A percentile compares a stretch with the other conserved stretches of the same genome.
Conservation (phyloP, 2,888 invertebrate species). For the Phasia obesa region DNA sequence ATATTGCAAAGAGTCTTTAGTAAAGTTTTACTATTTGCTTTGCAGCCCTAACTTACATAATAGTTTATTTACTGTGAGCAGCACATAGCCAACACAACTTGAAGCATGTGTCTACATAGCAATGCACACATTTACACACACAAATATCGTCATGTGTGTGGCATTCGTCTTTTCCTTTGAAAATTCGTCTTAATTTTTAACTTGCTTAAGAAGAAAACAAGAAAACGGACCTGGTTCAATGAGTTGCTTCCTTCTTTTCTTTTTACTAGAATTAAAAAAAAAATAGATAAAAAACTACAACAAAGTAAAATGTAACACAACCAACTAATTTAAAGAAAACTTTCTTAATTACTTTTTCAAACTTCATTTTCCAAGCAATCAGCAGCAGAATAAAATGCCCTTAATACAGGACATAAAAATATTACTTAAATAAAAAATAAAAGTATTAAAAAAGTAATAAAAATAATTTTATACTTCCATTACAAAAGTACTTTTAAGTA, state of each 20-base stretch:
- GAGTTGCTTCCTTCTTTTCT: slow-evolving; percentile 43
- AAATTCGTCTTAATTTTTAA: not conserved
- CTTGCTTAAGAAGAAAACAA: slow-evolving; percentile 2
- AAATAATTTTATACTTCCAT: too few relatives aligned
- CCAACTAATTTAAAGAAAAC: too few relatives aligned
- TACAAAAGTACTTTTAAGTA: too few relatives aligned
- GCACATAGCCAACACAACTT: not conserved
- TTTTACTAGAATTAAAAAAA: not conserved
- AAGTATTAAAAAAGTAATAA: too few relatives aligned
- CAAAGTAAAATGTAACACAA: not conserved
- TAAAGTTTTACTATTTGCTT: slow-evolving; percentile 6
- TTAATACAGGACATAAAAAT: too few relatives aligned
- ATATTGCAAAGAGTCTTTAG: not conserved
- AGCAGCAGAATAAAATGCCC: too few relatives aligned
- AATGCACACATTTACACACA: not conserved
- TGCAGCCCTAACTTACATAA: slow-evolving; percentile 24
- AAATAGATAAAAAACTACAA: not conserved
- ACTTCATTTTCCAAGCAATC: too few relatives aligned
- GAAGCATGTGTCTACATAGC: not conserved
- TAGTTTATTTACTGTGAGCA: slow-evolving; percentile 9
- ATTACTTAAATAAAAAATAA: too few relatives aligned
- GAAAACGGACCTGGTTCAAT: slow-evolving; percentile 31
- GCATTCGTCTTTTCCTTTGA: slow-evolving; percentile 22
- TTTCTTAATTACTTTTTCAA: too few relatives aligned
- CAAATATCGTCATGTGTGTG: slow-evolving; percentile 4